These are phyloP conservation scores for Camelus dromedarius DNA, from an alignment of 2,113 vertebrate genomes.

Conservation along the genomic window DNA sequence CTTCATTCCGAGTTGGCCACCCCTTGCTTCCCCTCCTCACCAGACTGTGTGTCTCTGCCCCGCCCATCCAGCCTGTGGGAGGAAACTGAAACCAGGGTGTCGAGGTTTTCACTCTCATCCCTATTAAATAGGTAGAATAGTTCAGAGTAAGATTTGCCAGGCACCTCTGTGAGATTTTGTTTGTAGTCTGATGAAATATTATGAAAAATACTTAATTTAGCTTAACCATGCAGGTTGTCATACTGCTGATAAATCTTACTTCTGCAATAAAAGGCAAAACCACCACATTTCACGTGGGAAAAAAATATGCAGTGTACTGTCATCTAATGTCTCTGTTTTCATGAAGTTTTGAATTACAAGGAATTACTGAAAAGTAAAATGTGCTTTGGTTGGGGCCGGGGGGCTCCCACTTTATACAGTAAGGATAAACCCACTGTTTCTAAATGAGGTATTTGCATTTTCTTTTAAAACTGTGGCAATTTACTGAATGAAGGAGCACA, in stretches of 20 bases:
- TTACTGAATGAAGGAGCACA: conserved; percentile 4
- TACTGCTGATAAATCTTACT: not conserved
- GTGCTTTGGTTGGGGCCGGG: not conserved
- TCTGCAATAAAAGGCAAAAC: not conserved
- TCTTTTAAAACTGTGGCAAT: not conserved
- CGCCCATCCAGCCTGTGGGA: not conserved
- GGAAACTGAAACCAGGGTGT: not conserved
- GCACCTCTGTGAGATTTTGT: not conserved
- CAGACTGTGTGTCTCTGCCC: accelerated
- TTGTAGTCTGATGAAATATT: not conserved
- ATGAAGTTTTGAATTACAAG: conserved; percentile 13
- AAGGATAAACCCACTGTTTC: not conserved
- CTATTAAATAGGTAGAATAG: not conserved
- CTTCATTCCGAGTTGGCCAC: not conserved
- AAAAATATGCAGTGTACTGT: not conserved
- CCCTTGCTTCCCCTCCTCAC: not conserved
- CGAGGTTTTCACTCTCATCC: not conserved
- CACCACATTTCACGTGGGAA: not conserved
- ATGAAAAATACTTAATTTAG: not conserved
- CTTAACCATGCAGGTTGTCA: not conserved
- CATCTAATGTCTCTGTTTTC: not conserved
- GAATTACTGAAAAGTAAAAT: conserved; percentile 13
- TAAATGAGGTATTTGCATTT: conserved; percentile 45
- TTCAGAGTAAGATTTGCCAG: not conserved
- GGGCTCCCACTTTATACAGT: not conserved